A percentile compares a stretch with the other conserved stretches of the same genome.
Evolutionary conservation across 2,797 vertebrate genomes (phyloP).

Genomic region (Chanos chanos): DNA sequence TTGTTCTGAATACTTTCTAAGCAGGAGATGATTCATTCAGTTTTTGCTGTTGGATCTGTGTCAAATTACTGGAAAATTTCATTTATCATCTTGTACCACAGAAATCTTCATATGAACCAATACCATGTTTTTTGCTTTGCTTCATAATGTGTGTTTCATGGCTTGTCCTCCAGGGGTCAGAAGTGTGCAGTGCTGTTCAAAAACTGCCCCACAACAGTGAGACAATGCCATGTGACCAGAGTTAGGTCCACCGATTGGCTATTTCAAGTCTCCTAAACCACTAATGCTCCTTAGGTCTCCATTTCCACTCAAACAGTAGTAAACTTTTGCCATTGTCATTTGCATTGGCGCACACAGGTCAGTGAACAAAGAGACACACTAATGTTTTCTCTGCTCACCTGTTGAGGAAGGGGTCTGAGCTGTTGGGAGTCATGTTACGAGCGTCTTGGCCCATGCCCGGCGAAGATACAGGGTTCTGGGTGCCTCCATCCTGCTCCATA

Average conservation of each 20-base stretch:
- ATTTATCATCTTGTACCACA: too few relatives aligned
- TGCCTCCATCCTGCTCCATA: slow-evolving; percentile 91
- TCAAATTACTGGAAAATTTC: too few relatives aligned
- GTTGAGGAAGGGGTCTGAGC: slow-evolving; percentile 98
- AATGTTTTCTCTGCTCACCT: too few relatives aligned
- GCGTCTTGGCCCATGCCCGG: slow-evolving; percentile 92
- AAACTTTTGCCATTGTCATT: too few relatives aligned
- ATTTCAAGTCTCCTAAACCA: too few relatives aligned
- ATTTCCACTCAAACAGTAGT: too few relatives aligned
- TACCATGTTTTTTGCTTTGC: neutral
- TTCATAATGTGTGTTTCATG: neutral
- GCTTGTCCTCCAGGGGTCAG: slow-evolving; percentile 57
- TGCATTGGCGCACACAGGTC: too few relatives aligned
- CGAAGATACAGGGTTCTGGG: slow-evolving; percentile 89
- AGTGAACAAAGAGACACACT: too few relatives aligned
- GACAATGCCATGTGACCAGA: neutral
- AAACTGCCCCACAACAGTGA: neutral
- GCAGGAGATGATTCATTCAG: too few relatives aligned
- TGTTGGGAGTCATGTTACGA: slow-evolving; percentile 98
- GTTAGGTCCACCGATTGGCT: too few relatives aligned
- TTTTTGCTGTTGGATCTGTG: too few relatives aligned
- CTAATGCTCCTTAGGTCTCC: neutral
- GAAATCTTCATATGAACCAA: neutral
- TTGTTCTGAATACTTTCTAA: too few relatives aligned
- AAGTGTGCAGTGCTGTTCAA: slow-evolving; percentile 27